Percentiles rank a stretch among this genome's conserved stretches.
These are phyloP conservation scores for Choloepus didactylus DNA, from an alignment of 2,797 vertebrate species.

Conservation along the genomic window DNA sequence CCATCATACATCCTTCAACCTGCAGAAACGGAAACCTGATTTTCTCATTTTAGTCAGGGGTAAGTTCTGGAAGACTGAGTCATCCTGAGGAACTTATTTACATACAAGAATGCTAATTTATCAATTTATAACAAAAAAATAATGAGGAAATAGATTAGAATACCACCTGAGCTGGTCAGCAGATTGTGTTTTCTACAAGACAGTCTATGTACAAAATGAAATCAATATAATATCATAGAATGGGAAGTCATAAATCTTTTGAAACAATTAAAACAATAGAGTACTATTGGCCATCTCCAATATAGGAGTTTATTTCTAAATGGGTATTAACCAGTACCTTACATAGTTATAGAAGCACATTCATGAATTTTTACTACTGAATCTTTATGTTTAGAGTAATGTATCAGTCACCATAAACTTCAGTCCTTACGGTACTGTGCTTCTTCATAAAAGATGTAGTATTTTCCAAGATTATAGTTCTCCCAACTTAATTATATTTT, in stretches of 20 bases:
- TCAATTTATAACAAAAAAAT: slow-evolving; percentile 12
- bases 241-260: not conserved
- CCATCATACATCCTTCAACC: not conserved
- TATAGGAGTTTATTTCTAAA: slow-evolving; percentile 24
- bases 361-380: slow-evolving; percentile 12
- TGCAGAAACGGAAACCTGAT: not conserved
- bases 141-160: slow-evolving; percentile 11
- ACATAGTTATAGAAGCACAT: not conserved
- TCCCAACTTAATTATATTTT: slow-evolving; percentile 24
- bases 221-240: not conserved
- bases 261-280: not conserved
- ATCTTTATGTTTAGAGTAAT: slow-evolving; percentile 39
- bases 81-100: slow-evolving; percentile 19
- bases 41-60: not conserved
- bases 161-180: not conserved
- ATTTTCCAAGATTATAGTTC: slow-evolving; percentile 36
- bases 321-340: not conserved
- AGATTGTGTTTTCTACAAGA: not conserved
- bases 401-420: not conserved
- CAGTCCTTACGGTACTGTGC: not conserved
- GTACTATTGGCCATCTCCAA: not conserved
- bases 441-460: slow-evolving; percentile 47
- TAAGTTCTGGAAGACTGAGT: not conserved
- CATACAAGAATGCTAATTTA: not conserved
- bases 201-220: slow-evolving; percentile 39